These are phyloP conservation scores for Axinella damicornis DNA, from an alignment of 37 sponge, comb jelly and placozoan genomes.

Conservation along the genomic window DNA sequence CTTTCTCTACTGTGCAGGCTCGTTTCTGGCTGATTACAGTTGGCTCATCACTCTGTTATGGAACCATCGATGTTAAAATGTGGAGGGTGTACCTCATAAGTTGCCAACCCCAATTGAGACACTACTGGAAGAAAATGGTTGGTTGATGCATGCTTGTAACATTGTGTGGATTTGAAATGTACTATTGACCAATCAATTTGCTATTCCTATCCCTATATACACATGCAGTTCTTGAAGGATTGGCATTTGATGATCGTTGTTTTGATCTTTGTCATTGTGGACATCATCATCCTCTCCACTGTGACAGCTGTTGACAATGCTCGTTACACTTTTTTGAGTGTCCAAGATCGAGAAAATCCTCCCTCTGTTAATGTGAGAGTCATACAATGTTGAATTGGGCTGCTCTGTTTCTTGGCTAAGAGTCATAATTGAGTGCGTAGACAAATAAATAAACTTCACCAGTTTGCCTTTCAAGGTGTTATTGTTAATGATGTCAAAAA, in stretches of 20 bases:
- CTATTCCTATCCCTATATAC: neutral
- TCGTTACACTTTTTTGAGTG: neutral
- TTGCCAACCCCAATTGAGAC: constrained; percentile 14
- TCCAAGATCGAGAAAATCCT: constrained; percentile 37
- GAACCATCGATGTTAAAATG: constrained; percentile 64
- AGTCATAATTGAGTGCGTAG: too few relatives aligned
- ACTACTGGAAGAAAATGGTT: too few relatives aligned
- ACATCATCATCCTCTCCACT: neutral
- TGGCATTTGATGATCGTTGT: constrained; percentile 38
- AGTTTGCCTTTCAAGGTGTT: too few relatives aligned
- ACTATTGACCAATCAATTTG: neutral
- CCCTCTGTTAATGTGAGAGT: too few relatives aligned
- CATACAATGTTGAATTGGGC: too few relatives aligned
- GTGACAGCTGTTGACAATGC: neutral
- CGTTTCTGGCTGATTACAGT: constrained; percentile 35
- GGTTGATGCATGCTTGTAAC: too few relatives aligned
- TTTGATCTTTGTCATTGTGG: neutral
- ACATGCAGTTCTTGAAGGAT: constrained; percentile 24
- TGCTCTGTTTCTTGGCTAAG: too few relatives aligned
- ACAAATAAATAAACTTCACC: too few relatives aligned
- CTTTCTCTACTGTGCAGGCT: neutral
- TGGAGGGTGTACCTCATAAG: constrained; percentile 57
- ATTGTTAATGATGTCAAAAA: too few relatives aligned
- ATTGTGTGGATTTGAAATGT: too few relatives aligned
- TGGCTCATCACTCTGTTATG: constrained; percentile 34